Conservation (phyloP, 53 echinoderm and acorn worm genomes). For the Holothuria leucospilota region DNA sequence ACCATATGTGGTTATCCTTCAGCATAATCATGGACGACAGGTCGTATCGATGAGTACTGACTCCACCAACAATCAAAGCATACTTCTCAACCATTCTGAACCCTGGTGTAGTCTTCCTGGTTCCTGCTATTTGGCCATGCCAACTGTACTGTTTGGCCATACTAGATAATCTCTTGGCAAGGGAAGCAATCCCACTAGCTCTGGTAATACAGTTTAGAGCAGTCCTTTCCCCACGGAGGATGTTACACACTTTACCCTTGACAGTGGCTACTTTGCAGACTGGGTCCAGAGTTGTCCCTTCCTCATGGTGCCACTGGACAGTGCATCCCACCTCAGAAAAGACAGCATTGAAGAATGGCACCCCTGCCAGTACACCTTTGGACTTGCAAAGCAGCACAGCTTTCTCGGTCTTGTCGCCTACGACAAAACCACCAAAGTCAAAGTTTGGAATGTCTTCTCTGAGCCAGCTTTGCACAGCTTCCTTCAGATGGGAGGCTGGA, state of each 20-base stretch:
- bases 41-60: conserved; percentile 94
- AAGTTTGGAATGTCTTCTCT: conserved; percentile 90
- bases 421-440: conserved; percentile 92
- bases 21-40: conserved; percentile 98
- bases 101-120: conserved; percentile 97
- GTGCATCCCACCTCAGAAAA: conserved; percentile 80
- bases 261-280: conserved; percentile 80
- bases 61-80: conserved; percentile 87
- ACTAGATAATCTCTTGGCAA: conserved; percentile 68
- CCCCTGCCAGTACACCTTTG: conserved; percentile 89
- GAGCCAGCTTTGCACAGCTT: conserved; percentile 75
- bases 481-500: conserved; percentile 65
- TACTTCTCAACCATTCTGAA: conserved; percentile 97
- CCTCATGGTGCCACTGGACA: conserved; percentile 75
- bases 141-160: conserved; percentile 70
- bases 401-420: conserved; percentile 83
- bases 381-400: conserved; percentile 96
- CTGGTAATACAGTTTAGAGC: conserved; percentile 89
- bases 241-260: conserved; percentile 81
- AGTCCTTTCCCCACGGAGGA: conserved; percentile 84
- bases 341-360: conserved; percentile 93
- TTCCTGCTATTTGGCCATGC: conserved; percentile 90
- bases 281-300: conserved; percentile 79
- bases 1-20: conserved; percentile 99
- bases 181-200: conserved; percentile 87